Evolutionary conservation across 2,888 invertebrate genomes (phyloP), one percentile per base, ranked within the genome.

Genomic region (Trissolcus japonicus): DNA sequence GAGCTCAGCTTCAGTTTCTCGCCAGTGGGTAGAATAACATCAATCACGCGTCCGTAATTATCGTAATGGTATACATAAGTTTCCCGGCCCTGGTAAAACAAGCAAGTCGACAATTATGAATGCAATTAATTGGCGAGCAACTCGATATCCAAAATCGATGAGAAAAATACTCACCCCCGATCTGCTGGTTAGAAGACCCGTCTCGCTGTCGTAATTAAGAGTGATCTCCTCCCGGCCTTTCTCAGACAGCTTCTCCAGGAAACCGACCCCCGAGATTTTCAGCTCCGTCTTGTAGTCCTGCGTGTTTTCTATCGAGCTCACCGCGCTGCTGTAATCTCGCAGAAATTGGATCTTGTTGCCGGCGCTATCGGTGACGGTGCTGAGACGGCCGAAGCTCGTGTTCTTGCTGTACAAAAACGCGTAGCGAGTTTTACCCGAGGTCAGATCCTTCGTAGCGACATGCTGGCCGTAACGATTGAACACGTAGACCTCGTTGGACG

Each of bases 381-480:
- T 96, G 63, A 99, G 90, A 86, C 96, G 96, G 0, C 98, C 98
- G 83, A 97, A 98, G 86, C 96, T 97, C 6, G 97, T 97, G 87
- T 97, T 98, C 86, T 98, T 98, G 56, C 97, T 98, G 91, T 99
- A 99, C 21, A 98, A 92, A 91, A 99, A 99, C 56, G 97, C 96
- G 89, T 98, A 98, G 87, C 97, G 92, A 4, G 95, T 95, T 90
- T 96, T 96, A 56, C 96, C 97, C n/a, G 98, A 98, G 55, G 98
- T 95, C 73, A 98, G 91, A 89, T 98, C 98, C 88, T 95, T 96
- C 1, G 98, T 98, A 25, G 95, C 95, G 25, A 96, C 95, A 89
- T 99, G 99, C 88, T 98, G 98, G 0, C 99, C 99, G 86, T 97
- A 97, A 25, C 96, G 93, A 89, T 97, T 97, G 89, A 97, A 97